Evolutionary conservation across 2,797 vertebrate species (phyloP).

Genomic region (Fundulus diaphanus): DNA sequence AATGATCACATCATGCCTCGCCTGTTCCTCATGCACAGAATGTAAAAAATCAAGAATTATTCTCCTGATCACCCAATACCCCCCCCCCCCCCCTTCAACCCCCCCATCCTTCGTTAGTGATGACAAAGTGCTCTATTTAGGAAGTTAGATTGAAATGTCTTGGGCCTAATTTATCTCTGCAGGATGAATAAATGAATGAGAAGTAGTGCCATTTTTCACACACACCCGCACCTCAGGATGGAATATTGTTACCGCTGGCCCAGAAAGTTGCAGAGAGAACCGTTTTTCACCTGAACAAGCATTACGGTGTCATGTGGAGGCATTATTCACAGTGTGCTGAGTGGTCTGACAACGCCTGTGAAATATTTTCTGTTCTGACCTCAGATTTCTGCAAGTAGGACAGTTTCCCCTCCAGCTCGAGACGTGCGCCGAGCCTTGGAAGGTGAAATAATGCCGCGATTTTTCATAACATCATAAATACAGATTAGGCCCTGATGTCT

Average conservation of each 20-base stretch:
- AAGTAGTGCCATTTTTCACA: conserved; percentile 80
- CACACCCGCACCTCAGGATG: conserved; percentile 46
- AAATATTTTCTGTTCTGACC: conserved; percentile 78
- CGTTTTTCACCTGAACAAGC: conserved; percentile 85
- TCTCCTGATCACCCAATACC: conserved; percentile 50
- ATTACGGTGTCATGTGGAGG: conserved; percentile 79
- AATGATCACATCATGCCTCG: conserved; percentile 3
- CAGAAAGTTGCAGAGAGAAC: conserved; percentile 78
- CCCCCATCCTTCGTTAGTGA: conserved; percentile 65
- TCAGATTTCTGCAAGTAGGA: conserved; percentile 81
- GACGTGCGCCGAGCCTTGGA: conserved; percentile 43
- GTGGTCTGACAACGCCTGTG: conserved; percentile 61
- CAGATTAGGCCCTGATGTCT: conserved; percentile 46
- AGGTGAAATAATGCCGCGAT: conserved; percentile 52
- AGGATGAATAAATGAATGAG: conserved; percentile 83
- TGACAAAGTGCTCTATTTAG: conserved; percentile 82
- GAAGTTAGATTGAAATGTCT: conserved; percentile 80
- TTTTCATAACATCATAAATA: conserved; percentile 68
- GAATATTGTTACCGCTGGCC: conserved; percentile 83
- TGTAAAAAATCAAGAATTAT: conserved; percentile 61
- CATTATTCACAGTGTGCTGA: conserved; percentile 78
- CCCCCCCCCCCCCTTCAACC: conserved; percentile 41
- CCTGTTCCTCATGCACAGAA: conserved; percentile 22
- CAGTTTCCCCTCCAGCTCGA: conserved; percentile 62
- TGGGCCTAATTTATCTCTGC: conserved; percentile 74